Evolutionary conservation across 2,888 invertebrate genomes (phyloP).

Genomic region (Anthrax anthrax): DNA sequence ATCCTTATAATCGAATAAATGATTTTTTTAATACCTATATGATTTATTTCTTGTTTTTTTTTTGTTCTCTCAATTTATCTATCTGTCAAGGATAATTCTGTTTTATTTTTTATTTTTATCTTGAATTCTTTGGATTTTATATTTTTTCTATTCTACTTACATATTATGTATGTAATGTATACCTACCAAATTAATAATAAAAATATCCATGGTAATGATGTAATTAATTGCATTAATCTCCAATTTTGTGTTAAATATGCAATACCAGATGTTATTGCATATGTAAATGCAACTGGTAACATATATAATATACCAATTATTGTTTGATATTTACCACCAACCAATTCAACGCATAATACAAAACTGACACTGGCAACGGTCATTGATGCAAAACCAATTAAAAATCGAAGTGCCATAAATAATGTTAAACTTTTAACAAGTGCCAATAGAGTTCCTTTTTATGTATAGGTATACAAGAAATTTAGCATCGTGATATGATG

Average conservation of each 20-base stretch:
- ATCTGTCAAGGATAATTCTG: too few species aligned
- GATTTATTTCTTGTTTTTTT: too few species aligned
- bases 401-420: conserved; percentile 40
- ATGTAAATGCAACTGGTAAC: conserved; percentile 45
- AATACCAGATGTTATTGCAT: conserved; percentile 44
- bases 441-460: conserved; percentile 36
- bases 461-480: conserved; percentile 5
- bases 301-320: conserved; percentile 48
- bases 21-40: too few species aligned
- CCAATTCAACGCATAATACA: conserved; percentile 49
- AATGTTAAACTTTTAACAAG: conserved; percentile 44
- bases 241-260: conserved; percentile 46
- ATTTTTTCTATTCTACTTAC: not conserved
- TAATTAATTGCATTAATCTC: conserved; percentile 38
- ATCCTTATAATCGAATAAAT: too few species aligned
- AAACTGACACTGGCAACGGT: conserved; percentile 51
- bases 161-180: not conserved
- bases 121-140: not conserved
- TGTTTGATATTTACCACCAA: conserved; percentile 49
- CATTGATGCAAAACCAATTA: conserved; percentile 48
- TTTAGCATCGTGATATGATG: not conserved
- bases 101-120: not conserved
- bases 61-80: too few species aligned
- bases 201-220: conserved; percentile 42
- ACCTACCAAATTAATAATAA: conserved; percentile 41